These are phyloP conservation scores for Caenorhabditis brenneri DNA, from an alignment of 1,140 invertebrate species.

Conservation along the genomic window DNA sequence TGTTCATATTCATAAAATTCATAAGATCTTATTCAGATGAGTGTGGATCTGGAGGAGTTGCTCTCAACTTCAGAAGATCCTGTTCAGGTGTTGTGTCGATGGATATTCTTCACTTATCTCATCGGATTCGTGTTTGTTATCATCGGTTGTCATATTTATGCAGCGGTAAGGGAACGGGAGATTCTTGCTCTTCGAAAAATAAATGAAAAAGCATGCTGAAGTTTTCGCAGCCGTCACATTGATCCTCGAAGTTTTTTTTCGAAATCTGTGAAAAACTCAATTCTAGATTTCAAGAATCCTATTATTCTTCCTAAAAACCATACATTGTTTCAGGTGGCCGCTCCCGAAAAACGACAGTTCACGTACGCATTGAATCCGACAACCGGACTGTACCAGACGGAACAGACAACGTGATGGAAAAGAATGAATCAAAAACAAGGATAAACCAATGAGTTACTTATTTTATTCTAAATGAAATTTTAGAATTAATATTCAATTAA, in stretches of 20 bases:
- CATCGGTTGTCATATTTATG: not conserved
- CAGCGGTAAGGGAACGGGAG: not conserved
- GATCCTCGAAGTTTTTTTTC: too few relatives aligned
- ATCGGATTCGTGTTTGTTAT: not conserved
- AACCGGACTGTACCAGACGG: not conserved
- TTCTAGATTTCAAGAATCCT: too few relatives aligned
- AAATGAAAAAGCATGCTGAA: too few relatives aligned
- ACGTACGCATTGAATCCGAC: not conserved
- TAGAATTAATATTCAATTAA: too few relatives aligned
- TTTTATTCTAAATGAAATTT: too few relatives aligned
- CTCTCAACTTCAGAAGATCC: not conserved
- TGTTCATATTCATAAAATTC: too few relatives aligned
- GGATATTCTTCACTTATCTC: not conserved
- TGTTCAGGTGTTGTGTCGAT: not conserved
- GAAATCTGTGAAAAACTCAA: too few relatives aligned
- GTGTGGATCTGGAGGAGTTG: not conserved
- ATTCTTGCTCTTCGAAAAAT: not conserved
- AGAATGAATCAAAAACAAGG: too few relatives aligned
- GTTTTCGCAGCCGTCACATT: too few relatives aligned
- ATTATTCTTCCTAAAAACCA: too few relatives aligned
- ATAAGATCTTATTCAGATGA: slow-evolving; percentile 6
- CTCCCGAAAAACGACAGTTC: not conserved
- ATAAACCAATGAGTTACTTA: too few relatives aligned
- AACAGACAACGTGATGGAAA: not conserved
- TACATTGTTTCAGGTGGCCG: not conserved